Percentiles rank a stretch among this genome's conserved stretches.
These are phyloP conservation scores for Xylophagus ater DNA, from an alignment of 2,888 invertebrate genomes.

Conservation along the genomic window DNA sequence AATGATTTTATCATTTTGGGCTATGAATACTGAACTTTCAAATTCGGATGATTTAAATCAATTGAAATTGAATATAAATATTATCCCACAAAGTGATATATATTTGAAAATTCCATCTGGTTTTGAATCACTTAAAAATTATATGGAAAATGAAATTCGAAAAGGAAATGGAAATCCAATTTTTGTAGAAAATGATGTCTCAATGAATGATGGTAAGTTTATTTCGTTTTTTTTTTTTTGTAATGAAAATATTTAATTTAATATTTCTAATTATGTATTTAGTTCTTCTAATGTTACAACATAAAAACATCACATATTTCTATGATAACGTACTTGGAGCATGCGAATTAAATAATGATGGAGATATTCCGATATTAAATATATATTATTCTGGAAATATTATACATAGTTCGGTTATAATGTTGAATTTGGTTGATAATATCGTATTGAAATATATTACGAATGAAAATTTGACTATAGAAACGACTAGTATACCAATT, in stretches of 20 bases:
- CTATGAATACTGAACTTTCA: slow-evolving; percentile 27
- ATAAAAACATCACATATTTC: slow-evolving; percentile 29
- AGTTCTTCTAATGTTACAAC: slow-evolving; percentile 29
- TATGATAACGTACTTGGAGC: slow-evolving; percentile 31
- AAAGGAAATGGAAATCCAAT: slow-evolving; percentile 1
- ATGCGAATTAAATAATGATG: slow-evolving; percentile 22
- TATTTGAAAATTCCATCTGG: slow-evolving; percentile 9
- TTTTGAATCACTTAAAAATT: slow-evolving; percentile 2
- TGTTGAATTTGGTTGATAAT: slow-evolving; percentile 43
- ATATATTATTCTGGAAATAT: slow-evolving; percentile 41
- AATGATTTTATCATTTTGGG: slow-evolving; percentile 23
- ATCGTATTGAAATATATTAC: slow-evolving; percentile 32
- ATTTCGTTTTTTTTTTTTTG: background rate
- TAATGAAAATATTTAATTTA: background rate
- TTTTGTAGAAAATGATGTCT: slow-evolving; percentile 3
- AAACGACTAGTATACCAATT: slow-evolving; percentile 28
- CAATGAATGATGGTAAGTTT: slow-evolving; percentile 8
- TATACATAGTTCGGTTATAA: slow-evolving; percentile 43
- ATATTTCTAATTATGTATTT: slow-evolving; percentile 6
- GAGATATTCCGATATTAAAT: slow-evolving; percentile 22
- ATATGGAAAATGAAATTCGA: slow-evolving; percentile 7
- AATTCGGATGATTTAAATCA: slow-evolving; percentile 21
- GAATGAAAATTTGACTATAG: slow-evolving; percentile 18
- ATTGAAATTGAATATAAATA: slow-evolving; percentile 25
- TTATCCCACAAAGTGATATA: slow-evolving; percentile 18